Percentiles rank a stretch among this genome's conserved stretches.
Conservation (phyloP, 2,888 invertebrate species). For the Pogonocherus hispidulus region DNA sequence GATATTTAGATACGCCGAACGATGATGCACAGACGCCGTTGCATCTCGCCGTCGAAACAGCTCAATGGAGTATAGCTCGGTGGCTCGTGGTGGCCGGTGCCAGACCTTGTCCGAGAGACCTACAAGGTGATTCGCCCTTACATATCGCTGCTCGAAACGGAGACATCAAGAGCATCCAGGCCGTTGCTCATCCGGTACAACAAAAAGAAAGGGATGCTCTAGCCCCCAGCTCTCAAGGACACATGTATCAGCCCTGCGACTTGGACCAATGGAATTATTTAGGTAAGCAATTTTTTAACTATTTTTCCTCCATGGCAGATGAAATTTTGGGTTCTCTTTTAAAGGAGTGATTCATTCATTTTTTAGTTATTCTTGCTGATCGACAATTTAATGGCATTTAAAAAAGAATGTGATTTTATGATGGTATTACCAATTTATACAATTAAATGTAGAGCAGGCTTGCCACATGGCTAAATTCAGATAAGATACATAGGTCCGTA, state of each 20-base stretch:
- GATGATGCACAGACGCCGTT: conserved; percentile 85
- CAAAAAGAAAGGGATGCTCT: conserved; percentile 67
- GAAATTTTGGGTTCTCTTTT: no score
- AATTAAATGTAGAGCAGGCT: no score
- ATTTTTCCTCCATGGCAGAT: no score
- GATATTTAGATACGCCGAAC: conserved; percentile 84
- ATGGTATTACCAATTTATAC: no score
- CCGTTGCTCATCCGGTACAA: conserved; percentile 79
- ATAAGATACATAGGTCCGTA: no score
- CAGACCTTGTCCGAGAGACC: conserved; percentile 75
- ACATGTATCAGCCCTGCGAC: conserved; percentile 68
- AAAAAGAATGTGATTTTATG: no score
- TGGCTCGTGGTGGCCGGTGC: conserved; percentile 88
- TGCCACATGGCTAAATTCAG: no score
- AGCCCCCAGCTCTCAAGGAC: conserved; percentile 62
- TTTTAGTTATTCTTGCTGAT: no score
- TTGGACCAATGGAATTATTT: conserved; percentile 88
- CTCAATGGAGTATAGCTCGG: conserved; percentile 81
- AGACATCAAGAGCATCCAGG: conserved; percentile 79
- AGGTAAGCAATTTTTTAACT: conserved; percentile 74
- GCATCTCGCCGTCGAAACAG: conserved; percentile 88
- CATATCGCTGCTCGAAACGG: conserved; percentile 85
- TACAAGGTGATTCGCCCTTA: conserved; percentile 86
- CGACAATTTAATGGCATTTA: no score
- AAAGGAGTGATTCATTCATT: no score